A percentile compares a stretch with the other conserved stretches of the same genome.
phyloP scores from a whole-genome alignment of 2,888 invertebrate species.

The Trichogramma evanescens region DNA sequence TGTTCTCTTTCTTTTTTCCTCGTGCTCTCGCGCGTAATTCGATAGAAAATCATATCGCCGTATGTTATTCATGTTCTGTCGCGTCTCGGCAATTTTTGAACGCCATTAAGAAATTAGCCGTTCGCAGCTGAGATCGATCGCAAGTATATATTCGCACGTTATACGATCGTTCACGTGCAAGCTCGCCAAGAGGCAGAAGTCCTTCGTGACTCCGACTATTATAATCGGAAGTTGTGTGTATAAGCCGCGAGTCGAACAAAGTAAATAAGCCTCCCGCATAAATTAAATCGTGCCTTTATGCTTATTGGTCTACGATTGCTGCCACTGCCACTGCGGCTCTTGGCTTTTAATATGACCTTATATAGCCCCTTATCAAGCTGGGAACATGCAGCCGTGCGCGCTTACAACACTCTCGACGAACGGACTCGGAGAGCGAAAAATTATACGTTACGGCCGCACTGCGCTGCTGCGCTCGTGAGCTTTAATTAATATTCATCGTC shows the following conservation, averaged over 20 bases:
- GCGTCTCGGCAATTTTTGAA: slow-evolving; percentile 14
- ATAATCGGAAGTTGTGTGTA: slow-evolving; percentile 28
- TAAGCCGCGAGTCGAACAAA: slow-evolving; percentile 19
- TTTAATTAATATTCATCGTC: neutral
- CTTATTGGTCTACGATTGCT: neutral
- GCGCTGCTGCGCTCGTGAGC: neutral
- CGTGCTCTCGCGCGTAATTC: neutral
- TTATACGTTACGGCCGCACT: neutral
- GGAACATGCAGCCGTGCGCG: no score
- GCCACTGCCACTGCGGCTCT: neutral
- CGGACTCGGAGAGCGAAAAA: no score
- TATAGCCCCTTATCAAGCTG: no score
- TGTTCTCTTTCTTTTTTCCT: slow-evolving; percentile 2
- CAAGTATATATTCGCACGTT: neutral
- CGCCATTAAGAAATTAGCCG: neutral
- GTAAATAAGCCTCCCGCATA: slow-evolving; percentile 17
- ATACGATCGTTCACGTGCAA: neutral
- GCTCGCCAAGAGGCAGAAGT: neutral
- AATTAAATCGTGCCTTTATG: slow-evolving; percentile 6
- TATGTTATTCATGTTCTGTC: neutral
- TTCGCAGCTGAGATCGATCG: neutral
- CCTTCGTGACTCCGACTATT: slow-evolving; percentile 13
- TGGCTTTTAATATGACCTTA: no score
- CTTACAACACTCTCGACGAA: no score
- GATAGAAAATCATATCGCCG: slow-evolving; percentile 7